Evolutionary conservation across 2,113 vertebrate species (phyloP).

Genomic region (Penelope pileata): DNA sequence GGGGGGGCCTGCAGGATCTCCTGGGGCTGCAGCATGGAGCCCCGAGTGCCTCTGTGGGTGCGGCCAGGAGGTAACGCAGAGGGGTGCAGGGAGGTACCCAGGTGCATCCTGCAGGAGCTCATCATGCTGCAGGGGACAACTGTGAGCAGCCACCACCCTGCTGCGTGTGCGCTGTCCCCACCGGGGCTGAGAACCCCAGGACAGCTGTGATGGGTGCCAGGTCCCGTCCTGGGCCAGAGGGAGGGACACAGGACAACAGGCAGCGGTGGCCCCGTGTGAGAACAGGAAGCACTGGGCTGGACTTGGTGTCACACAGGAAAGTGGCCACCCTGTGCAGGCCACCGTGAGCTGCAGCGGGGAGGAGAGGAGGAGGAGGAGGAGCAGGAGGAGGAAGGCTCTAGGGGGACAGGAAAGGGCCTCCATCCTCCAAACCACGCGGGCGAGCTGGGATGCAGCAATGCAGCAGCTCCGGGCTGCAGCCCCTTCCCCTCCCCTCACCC

Average conservation of each 20-base stretch:
- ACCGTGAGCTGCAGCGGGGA: not conserved
- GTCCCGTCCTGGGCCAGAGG: no score
- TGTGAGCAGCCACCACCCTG: not conserved
- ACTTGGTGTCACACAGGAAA: not conserved
- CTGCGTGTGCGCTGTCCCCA: not conserved
- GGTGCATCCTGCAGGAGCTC: not conserved
- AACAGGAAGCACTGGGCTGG: not conserved
- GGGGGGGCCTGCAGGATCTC: no score
- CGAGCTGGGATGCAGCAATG: not conserved
- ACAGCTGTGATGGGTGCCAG: not conserved
- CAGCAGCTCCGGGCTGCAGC: not conserved
- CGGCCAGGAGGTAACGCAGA: no score
- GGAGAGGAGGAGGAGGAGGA: not conserved
- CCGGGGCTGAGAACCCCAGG: not conserved
- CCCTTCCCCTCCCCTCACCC: not conserved
- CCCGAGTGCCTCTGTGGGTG: no score
- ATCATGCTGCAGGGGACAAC: accelerated
- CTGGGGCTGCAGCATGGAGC: not conserved
- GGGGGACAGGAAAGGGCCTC: not conserved
- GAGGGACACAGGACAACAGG: no score
- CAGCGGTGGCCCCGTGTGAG: not conserved
- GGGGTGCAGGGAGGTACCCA: not conserved
- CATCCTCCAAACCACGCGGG: not conserved
- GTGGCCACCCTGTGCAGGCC: not conserved
- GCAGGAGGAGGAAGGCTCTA: not conserved